phyloP scores from a whole-genome alignment of 2,113 vertebrate species.

The Lynx canadensis region DNA sequence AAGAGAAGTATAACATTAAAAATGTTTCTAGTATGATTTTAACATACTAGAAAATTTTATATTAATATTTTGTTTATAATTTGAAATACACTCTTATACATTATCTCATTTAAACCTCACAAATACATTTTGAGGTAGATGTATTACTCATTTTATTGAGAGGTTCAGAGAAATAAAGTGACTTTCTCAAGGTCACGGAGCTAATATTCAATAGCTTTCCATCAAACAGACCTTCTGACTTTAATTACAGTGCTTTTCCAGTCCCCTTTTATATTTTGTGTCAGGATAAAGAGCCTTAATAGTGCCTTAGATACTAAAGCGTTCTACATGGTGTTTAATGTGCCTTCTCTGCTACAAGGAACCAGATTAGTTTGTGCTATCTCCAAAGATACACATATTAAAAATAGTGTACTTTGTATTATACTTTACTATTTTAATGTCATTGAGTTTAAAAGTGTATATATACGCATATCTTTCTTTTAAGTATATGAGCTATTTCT shows the following conservation, averaged over 20 bases:
- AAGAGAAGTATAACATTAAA: conserved; percentile 34
- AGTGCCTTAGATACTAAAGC: neutral
- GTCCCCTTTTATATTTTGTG: neutral
- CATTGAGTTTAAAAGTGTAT: neutral
- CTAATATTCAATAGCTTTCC: neutral
- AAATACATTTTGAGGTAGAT: neutral
- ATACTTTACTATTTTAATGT: neutral
- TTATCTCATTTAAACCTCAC: neutral
- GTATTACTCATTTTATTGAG: neutral
- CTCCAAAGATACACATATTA: neutral
- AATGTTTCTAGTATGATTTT: conserved; percentile 53
- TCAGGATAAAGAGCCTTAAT: neutral
- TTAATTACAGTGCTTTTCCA: neutral
- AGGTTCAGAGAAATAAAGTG: neutral
- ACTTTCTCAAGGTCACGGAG: neutral
- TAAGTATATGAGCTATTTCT: neutral
- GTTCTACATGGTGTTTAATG: neutral
- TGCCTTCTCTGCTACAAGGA: neutral
- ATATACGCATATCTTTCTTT: neutral
- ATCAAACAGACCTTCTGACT: neutral
- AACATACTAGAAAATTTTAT: conserved; percentile 21
- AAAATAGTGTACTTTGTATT: neutral
- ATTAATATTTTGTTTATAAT: conserved; percentile 26
- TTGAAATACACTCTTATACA: neutral
- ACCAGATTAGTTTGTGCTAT: neutral